phyloP scores from a whole-genome alignment of 2,888 invertebrate genomes.

The Dasysyrphus tricinctus region DNA sequence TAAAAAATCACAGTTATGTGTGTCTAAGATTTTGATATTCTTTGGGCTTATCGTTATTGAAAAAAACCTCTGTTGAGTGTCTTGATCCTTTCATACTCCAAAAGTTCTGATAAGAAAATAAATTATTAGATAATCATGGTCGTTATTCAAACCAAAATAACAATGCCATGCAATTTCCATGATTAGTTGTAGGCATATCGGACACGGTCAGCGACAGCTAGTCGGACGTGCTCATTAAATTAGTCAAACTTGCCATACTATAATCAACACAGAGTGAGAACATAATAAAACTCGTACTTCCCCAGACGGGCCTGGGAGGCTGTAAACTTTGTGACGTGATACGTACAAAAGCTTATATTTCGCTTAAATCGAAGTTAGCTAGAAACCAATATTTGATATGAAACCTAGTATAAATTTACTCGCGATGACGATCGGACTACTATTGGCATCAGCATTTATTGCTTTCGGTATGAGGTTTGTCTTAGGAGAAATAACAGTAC shows the following conservation, averaged over 20 bases:
- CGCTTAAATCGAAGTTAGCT: conserved; percentile 14
- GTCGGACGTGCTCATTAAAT: conserved; percentile 35
- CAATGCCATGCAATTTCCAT: conserved; percentile 27
- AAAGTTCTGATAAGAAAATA: no score
- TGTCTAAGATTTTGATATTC: no score
- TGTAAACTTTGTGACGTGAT: conserved; percentile 3
- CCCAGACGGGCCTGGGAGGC: conserved; percentile 21
- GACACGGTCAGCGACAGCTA: conserved; percentile 1
- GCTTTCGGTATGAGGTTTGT: conserved; percentile 48
- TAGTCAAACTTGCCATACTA: background rate
- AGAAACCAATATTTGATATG: conserved; percentile 24
- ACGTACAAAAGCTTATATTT: conserved; percentile 2
- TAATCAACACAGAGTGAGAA: conserved; percentile 15
- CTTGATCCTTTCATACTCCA: no score
- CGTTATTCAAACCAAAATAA: conserved; percentile 1
- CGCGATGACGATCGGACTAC: conserved; percentile 52
- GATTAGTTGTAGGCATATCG: conserved; percentile 36
- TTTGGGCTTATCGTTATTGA: no score
- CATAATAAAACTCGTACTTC: conserved; percentile 8
- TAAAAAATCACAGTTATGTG: no score
- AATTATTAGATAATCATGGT: conserved; percentile 44
- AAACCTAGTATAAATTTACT: conserved; percentile 49
- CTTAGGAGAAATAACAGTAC: conserved; percentile 39
- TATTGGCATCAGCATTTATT: conserved; percentile 30
- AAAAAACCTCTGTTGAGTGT: no score